Evolutionary conservation across 2,797 vertebrate genomes (phyloP), one percentile per base, ranked within the genome.

Genomic region (Hypotaenidia philippensis): DNA sequence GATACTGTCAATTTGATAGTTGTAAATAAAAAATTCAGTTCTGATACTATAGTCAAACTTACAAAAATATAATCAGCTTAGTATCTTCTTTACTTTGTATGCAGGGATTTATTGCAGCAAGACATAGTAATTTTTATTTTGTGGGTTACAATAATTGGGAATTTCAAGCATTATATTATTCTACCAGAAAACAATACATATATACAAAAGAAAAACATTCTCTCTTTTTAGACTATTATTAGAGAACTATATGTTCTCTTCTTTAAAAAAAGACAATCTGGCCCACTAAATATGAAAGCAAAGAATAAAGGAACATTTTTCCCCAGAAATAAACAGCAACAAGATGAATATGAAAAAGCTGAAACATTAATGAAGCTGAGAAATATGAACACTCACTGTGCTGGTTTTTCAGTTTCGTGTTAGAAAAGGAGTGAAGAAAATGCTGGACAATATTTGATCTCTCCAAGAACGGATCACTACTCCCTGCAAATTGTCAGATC

Each of bases 371-470:
- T 29, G 27, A 78, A 87, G 41, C 29, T 68, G 71, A 91, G 89
- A 93, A 94, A 60, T 18, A 94, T 75, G 36, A 94, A 90, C 57
- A 71, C 55, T 95, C 50, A 86, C 56, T 85, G 38, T 55, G 70
- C 36, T 27, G 27, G 3, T 32, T 94, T 94, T 65, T 85, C 71
- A 83, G 47, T 89, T 89, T 90, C 53, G 26, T 66, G 55, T 75
- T 81, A 82, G 70, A 93, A 68, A 91, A 2, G 0, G 47, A 86
- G 23, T 36, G n/a, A 90, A 87, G 70, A 83, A 47, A 91, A 91
- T 72, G 56, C 34, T 80, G 81, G 60, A 63, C 69, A 68, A 34
- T 34, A 76, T 61, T 55, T 74, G 36, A 77, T 79, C 93, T 89
- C 59, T 93, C 40, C 55, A 83, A 21, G 36, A 71, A 78, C 57